Conservation (phyloP, 2,113 vertebrate species). For the Melanotaenia duboulayi region DNA sequence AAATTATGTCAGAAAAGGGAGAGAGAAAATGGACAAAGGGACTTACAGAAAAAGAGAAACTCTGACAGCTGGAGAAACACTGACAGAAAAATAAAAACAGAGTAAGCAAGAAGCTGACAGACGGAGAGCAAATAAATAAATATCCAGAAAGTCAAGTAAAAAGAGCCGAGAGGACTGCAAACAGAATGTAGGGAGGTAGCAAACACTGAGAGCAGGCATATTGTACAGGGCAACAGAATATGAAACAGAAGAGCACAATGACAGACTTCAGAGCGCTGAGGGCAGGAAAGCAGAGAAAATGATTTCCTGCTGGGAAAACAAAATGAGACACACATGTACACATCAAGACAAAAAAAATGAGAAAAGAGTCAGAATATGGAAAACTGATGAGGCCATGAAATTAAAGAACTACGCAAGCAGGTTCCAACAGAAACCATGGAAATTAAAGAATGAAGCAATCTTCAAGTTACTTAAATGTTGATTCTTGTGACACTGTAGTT, state of each 20-base stretch:
- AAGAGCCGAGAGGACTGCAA: conserved; percentile 17
- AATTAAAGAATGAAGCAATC: no score
- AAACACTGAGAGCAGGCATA: background rate
- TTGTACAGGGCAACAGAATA: background rate
- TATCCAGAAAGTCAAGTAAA: background rate
- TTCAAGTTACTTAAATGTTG: no score
- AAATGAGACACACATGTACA: conserved; percentile 14
- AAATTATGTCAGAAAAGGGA: conserved; percentile 15
- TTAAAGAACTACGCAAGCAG: conserved; percentile 9
- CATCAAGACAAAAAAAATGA: background rate
- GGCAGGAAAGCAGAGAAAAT: conserved; percentile 25
- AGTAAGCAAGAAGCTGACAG: conserved; percentile 58
- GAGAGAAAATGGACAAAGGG: conserved; percentile 56
- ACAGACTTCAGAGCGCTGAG: background rate
- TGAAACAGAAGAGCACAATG: background rate
- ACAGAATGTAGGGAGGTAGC: conserved; percentile 4
- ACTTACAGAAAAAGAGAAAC: conserved; percentile 81
- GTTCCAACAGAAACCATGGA: conserved; percentile 1
- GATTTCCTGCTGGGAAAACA: conserved; percentile 47
- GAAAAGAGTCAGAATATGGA: background rate
- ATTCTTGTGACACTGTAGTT: no score
- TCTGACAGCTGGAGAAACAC: conserved; percentile 82
- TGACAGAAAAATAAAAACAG: conserved; percentile 70
- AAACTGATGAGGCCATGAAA: conserved; percentile 4
- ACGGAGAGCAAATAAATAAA: conserved; percentile 45